phyloP scores from a whole-genome alignment of 2,888 invertebrate genomes.

The Bellardia pandia region DNA sequence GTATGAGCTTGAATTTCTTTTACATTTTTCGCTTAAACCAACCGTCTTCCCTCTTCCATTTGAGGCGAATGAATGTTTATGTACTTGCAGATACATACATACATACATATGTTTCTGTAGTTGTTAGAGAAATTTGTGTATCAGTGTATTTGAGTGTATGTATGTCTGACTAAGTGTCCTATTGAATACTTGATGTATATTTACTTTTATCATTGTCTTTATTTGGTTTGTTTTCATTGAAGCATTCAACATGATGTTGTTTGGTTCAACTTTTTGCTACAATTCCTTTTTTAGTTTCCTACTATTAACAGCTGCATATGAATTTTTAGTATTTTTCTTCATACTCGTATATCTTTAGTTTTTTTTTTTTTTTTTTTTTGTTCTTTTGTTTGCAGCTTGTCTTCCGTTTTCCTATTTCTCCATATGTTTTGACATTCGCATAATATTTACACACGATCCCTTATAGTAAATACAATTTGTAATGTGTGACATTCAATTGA shows the following conservation, averaged over 20 bases:
- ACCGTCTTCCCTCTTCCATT: background rate
- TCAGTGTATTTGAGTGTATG: background rate
- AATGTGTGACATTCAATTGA: conserved; percentile 79
- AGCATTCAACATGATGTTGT: conserved; percentile 38
- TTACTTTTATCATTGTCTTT: conserved; percentile 72
- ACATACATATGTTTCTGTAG: background rate
- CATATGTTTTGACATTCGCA: conserved; percentile 70
- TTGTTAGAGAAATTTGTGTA: background rate
- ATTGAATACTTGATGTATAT: conserved; percentile 50
- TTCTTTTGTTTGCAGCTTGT: background rate
- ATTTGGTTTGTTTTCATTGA: conserved; percentile 59
- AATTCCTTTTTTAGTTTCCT: conserved; percentile 71
- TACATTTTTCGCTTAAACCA: background rate
- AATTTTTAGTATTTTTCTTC: conserved; percentile 28
- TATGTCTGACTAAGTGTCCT: conserved; percentile 15
- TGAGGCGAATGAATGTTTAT: background rate
- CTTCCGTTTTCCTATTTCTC: conserved; percentile 48
- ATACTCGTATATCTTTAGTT: background rate
- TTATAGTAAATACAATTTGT: conserved; percentile 77
- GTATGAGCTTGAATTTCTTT: conserved; percentile 36
- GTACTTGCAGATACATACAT: background rate
- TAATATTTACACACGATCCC: conserved; percentile 76
- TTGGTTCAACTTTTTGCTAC: conserved; percentile 45
- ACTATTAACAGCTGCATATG: conserved; percentile 63
- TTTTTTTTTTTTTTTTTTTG: no score